A percentile compares a stretch with the other conserved stretches of the same genome.
phyloP scores from a whole-genome alignment of 2,888 invertebrate species.

The Leptinotarsa haldemani region DNA sequence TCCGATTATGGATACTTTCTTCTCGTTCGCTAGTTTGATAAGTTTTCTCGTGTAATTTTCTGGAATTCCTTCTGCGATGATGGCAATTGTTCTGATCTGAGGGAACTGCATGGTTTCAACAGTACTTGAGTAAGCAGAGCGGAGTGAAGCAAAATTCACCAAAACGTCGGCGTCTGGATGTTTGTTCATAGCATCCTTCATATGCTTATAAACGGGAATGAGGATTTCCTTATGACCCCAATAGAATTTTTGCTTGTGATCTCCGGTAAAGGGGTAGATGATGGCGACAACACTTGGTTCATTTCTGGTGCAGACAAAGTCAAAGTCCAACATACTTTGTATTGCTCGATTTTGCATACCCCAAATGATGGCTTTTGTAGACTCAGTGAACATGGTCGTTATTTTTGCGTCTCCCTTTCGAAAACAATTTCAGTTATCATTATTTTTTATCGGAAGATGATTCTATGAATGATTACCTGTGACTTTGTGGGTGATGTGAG shows the following conservation, averaged over 20 bases:
- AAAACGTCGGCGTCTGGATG: slow-evolving; percentile 95
- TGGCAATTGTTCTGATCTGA: slow-evolving; percentile 95
- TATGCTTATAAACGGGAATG: slow-evolving; percentile 93
- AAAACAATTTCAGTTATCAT: slow-evolving; percentile 43
- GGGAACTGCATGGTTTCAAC: slow-evolving; percentile 93
- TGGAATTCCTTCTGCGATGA: slow-evolving; percentile 99
- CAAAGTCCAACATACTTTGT: slow-evolving; percentile 96
- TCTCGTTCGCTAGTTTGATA: slow-evolving; percentile 84
- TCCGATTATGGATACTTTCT: slow-evolving; percentile 70
- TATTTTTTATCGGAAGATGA: background rate
- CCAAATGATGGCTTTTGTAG: slow-evolving; percentile 96
- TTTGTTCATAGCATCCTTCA: slow-evolving; percentile 95
- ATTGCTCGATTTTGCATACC: slow-evolving; percentile 99
- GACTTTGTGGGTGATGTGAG: slow-evolving; percentile 53
- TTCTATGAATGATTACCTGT: slow-evolving; percentile 42
- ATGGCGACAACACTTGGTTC: slow-evolving; percentile 96
- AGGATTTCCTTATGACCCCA: slow-evolving; percentile 99
- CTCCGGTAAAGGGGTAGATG: slow-evolving; percentile 98
- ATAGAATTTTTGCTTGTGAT: slow-evolving; percentile 99
- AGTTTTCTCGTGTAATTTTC: slow-evolving; percentile 98
- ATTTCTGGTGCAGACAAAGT: slow-evolving; percentile 89
- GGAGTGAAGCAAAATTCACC: slow-evolving; percentile 96
- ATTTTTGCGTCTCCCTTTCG: slow-evolving; percentile 51
- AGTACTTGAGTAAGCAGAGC: slow-evolving; percentile 97
- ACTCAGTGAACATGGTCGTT: slow-evolving; percentile 78